phyloP scores from a whole-genome alignment of 2,888 invertebrate species.

The Sphinx pinastri region DNA sequence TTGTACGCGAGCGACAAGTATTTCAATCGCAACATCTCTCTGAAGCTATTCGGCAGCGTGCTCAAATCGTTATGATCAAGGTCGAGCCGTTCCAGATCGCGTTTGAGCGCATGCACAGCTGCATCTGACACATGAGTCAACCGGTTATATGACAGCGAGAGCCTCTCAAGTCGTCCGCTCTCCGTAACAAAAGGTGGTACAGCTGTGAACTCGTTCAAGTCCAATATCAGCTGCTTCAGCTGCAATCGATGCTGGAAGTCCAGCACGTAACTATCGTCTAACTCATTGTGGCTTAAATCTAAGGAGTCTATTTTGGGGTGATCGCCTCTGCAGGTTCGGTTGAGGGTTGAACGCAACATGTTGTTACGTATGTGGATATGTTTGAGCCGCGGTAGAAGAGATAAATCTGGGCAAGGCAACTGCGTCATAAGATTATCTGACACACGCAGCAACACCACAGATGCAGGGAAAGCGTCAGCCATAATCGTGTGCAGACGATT shows the following conservation, averaged over 20 bases:
- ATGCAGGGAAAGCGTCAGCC: slow-evolving; percentile 83
- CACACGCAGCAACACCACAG: slow-evolving; percentile 85
- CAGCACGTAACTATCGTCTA: slow-evolving; percentile 85
- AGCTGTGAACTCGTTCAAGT: slow-evolving; percentile 88
- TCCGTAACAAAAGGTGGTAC: slow-evolving; percentile 86
- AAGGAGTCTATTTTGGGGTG: slow-evolving; percentile 87
- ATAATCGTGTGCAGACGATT: slow-evolving; percentile 86
- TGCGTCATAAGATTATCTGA: slow-evolving; percentile 86
- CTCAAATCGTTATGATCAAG: slow-evolving; percentile 89
- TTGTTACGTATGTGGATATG: slow-evolving; percentile 85
- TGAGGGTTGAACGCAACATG: slow-evolving; percentile 48
- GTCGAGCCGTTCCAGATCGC: slow-evolving; percentile 89
- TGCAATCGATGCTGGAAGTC: slow-evolving; percentile 87
- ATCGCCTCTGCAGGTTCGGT: slow-evolving; percentile 57
- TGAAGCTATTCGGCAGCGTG: slow-evolving; percentile 85
- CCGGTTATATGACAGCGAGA: slow-evolving; percentile 90
- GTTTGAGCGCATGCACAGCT: slow-evolving; percentile 87
- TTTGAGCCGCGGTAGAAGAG: slow-evolving; percentile 82
- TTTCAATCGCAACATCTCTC: slow-evolving; percentile 84
- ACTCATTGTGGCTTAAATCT: slow-evolving; percentile 90
- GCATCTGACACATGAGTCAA: slow-evolving; percentile 86
- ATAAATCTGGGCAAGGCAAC: slow-evolving; percentile 83
- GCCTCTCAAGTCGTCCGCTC: slow-evolving; percentile 86
- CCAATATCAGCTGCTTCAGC: slow-evolving; percentile 89
- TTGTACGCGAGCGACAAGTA: slow-evolving; percentile 92